Percentiles rank a stretch among this genome's conserved stretches.
Evolutionary conservation across 1,140 invertebrate genomes (phyloP).

Genomic region (Trichomalopsis sarcophagae): DNA sequence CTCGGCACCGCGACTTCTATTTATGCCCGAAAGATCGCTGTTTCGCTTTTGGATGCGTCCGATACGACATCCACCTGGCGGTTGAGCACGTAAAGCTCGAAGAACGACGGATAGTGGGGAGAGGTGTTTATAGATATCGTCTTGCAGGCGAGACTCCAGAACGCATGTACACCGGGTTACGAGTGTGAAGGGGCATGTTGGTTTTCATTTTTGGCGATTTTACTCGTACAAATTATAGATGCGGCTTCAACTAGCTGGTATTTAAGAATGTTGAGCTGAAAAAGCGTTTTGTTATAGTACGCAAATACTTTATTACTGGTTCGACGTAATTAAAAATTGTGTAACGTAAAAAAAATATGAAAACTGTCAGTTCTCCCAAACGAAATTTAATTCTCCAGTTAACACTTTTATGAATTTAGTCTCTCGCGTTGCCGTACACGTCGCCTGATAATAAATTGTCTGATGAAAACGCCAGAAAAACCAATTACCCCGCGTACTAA

Average conservation of each 20-base stretch:
- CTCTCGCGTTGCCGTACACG: background rate
- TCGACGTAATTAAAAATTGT: no score
- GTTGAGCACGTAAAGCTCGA: background rate
- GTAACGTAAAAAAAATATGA: no score
- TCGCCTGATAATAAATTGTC: background rate
- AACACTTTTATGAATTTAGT: conserved; percentile 16
- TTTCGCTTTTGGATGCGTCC: background rate
- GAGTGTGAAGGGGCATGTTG: background rate
- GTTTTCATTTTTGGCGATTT: no score
- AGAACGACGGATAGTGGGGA: background rate
- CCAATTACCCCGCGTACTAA: conserved; percentile 17
- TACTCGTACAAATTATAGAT: no score
- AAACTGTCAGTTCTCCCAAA: no score
- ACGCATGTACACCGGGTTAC: background rate
- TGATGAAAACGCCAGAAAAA: conserved; percentile 24
- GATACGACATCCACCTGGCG: background rate
- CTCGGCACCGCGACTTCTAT: background rate
- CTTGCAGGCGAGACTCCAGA: background rate
- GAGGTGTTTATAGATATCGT: background rate
- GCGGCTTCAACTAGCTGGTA: no score
- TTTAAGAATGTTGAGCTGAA: no score
- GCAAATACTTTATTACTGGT: no score
- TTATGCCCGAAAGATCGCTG: background rate
- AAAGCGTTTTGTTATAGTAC: no score
- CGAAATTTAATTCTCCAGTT: background rate